Evolutionary conservation across 2,888 invertebrate species (phyloP).

Genomic region (Candidula unifasciata): DNA sequence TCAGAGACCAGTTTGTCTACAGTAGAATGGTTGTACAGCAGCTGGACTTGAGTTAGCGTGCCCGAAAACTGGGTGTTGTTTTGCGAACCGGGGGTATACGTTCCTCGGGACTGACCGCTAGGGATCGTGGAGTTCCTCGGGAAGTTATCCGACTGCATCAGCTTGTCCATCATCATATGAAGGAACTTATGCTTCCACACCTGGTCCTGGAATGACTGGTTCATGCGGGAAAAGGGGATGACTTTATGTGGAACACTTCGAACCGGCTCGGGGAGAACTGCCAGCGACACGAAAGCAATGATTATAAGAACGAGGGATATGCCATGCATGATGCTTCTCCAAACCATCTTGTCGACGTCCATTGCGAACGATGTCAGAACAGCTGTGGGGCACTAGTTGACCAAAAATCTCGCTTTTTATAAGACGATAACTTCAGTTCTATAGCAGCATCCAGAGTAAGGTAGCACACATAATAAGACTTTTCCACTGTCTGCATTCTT

Average conservation of each 20-base stretch:
- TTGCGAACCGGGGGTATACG: not conserved
- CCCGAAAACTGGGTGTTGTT: not conserved
- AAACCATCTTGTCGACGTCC: not conserved
- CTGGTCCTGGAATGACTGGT: not conserved
- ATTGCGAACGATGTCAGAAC: not conserved
- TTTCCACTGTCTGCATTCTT: not conserved
- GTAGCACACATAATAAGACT: not conserved
- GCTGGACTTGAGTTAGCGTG: not conserved
- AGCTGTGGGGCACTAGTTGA: not conserved
- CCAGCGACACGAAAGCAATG: not conserved
- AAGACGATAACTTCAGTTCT: not conserved
- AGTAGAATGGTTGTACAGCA: not conserved
- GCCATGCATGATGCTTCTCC: not conserved
- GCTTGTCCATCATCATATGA: not conserved
- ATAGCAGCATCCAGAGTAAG: not conserved
- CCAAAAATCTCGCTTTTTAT: not conserved
- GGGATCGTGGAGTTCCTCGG: not conserved
- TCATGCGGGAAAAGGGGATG: not conserved
- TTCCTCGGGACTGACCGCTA: not conserved
- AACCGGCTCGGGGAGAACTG: not conserved
- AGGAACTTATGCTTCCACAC: conserved; percentile 7
- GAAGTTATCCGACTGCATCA: not conserved
- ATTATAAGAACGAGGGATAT: not conserved
- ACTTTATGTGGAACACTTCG: not conserved
- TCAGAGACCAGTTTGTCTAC: not conserved